Evolutionary conservation across 1,140 invertebrate genomes (phyloP), one percentile per base, ranked within the genome.

Genomic region (Drosophila kikkawai): DNA sequence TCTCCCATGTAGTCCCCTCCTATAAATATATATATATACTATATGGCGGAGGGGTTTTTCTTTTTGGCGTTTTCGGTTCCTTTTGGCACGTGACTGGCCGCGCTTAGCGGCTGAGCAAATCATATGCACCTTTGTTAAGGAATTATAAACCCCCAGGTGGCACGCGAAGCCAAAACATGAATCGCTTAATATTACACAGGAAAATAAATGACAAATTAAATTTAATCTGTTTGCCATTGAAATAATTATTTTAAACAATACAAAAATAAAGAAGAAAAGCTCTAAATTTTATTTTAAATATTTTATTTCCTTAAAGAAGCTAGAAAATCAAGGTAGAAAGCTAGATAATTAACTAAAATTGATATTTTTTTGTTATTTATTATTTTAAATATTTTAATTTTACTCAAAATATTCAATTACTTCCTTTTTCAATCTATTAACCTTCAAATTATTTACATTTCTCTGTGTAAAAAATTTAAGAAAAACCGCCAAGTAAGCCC

Each of bases 91-190:
- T 88, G 85, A 90, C 85, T 81, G 59, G 76, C 65, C 84, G 74
- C 68, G 68, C 78, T 84, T 83, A 83, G 80, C 81, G 37, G 51
- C 57, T 57, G 48, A 70, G 69, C 81, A 79, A 90, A 88, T 88
- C 88, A 90, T 88, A 85, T 87, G 84, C 85, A 90, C 85, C 86
- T 90, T 90, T 90, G 85, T 85, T 80, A 90, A 90, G 85, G 76
- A 90, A 90, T 90, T 90, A 90, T 90, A 82, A 88, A 60, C 79
- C 79, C 68, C 59, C 73, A 58, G 64, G 12, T 73, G 80, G 74
- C 85, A 90, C 85, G 85, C 85, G 60, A 90, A 70, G 60, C 13
- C 13, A 15, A 22, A 56, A 69, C 66, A 60, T 48, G 29, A 17
- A 56, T 41, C 37, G 36, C 36, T 56, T 56, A 39, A 13, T 39